Base-by-base conservation (phyloP, 1,140 invertebrate genomes). In the Euglossa dilemma region DNA sequence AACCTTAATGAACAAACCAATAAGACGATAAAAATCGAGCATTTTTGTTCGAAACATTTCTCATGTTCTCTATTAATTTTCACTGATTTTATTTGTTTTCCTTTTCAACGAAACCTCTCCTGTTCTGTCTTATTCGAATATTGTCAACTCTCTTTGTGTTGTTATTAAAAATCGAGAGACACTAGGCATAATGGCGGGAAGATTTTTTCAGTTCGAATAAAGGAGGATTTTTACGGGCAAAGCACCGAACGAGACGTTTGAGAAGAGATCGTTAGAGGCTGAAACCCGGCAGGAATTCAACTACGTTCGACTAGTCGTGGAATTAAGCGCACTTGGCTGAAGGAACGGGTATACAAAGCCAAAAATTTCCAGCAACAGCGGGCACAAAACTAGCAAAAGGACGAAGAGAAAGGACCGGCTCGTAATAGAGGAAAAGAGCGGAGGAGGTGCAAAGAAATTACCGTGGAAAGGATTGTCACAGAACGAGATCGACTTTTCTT, bases 401-500 rank as follows among this genome's bases (percentile, higher is more conserved):
- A 75, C 6, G 54, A 43, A 20, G 20, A 23, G 70, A 36, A 36
- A 36, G 36, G 20, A 20, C 11, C 6, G 28, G 28, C 16, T 54
- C 43, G 16, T 23, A 50, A 28, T 28, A 28, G 36, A 61, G 72
- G 50, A 20, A 75, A 59, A 25, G 73, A 61, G 61, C 45, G 18
- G 7, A 50, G 16, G 25, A 43, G 25, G 47, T 36, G 47, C 47
- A 76, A 76, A 64, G 61, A 43, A 76, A 76, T 76, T 76, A 9
- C 47, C 23, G 50, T 61, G 25, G 16, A 57, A 57, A 74, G 36
- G 36, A n/a, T 74, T 52, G 47, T 36, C 28, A 25, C 25, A 11
- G 47, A 52, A 76, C 28, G 47, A n/a, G 50, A 64, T 64, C 59
- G 47, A 76, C 61, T 50, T 50, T 76, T 66, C n/a, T 28, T 61